phyloP scores from a whole-genome alignment of 2,888 invertebrate genomes.

The Tinea trinotella region DNA sequence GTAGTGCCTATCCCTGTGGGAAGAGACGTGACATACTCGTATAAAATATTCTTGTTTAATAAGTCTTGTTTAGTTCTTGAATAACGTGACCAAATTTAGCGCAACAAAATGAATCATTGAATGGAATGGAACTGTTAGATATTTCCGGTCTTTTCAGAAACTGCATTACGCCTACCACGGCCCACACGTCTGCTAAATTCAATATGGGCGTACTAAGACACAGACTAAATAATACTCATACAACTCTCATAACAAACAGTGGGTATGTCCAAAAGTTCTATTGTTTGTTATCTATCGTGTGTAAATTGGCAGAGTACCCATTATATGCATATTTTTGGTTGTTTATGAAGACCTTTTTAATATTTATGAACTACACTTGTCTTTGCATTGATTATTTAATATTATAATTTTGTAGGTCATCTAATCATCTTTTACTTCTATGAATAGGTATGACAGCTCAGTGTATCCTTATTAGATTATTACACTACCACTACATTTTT shows the following conservation, averaged over 20 bases:
- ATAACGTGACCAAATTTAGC: neutral
- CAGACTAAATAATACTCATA: slow-evolving; percentile 3
- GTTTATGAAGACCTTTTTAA: slow-evolving; percentile 23
- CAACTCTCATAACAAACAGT: neutral
- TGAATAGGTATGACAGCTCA: too few species aligned
- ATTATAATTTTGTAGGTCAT: too few species aligned
- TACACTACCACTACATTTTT: too few species aligned
- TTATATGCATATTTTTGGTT: slow-evolving; percentile 28
- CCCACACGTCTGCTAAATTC: neutral
- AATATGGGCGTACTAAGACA: slow-evolving; percentile 9
- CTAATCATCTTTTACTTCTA: too few species aligned
- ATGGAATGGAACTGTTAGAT: neutral
- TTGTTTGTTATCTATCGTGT: neutral
- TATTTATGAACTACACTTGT: slow-evolving; percentile 22
- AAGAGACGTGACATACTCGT: too few species aligned
- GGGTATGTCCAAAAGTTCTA: neutral
- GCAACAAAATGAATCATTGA: neutral
- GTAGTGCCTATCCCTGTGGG: too few species aligned
- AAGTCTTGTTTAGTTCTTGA: neutral
- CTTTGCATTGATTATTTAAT: neutral
- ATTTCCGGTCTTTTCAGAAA: neutral
- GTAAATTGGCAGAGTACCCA: slow-evolving; percentile 22
- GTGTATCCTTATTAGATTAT: too few species aligned
- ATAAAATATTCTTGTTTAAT: too few species aligned
- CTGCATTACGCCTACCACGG: neutral